Evolutionary conservation across 2,797 vertebrate species (phyloP).

Genomic region (Pipistrellus kuhlii): DNA sequence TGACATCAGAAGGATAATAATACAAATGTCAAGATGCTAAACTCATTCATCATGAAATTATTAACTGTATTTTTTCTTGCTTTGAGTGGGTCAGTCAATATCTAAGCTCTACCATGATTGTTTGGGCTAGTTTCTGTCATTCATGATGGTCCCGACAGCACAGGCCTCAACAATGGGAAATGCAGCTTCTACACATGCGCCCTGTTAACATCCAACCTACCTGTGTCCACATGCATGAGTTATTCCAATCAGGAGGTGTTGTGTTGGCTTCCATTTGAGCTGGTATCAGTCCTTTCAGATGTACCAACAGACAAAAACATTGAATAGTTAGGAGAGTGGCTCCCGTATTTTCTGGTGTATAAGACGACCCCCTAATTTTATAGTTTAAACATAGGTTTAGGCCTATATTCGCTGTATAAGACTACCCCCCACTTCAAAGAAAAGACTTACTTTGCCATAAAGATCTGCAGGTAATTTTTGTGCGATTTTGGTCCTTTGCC

Average conservation of each 20-base stretch:
- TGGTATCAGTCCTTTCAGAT: neutral
- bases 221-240: neutral
- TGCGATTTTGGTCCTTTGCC: no score
- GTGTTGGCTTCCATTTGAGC: neutral
- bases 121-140: neutral
- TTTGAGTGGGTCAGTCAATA: neutral
- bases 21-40: conserved; percentile 14
- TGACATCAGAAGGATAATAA: neutral
- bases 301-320: neutral
- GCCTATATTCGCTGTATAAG: no score
- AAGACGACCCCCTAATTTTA: no score
- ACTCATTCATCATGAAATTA: neutral
- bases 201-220: neutral
- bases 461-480: no score
- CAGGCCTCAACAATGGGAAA: neutral
- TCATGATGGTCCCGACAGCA: neutral
- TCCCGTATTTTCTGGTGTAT: neutral
- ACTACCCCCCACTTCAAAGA: no score
- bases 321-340: neutral
- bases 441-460: no score
- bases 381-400: no score
- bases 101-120: neutral
- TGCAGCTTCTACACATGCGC: rapidly evolving
- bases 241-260: neutral
- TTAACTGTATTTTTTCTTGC: conserved; percentile 13